phyloP scores from a whole-genome alignment of 1,140 invertebrate species.

The Zaprionus vittiger region DNA sequence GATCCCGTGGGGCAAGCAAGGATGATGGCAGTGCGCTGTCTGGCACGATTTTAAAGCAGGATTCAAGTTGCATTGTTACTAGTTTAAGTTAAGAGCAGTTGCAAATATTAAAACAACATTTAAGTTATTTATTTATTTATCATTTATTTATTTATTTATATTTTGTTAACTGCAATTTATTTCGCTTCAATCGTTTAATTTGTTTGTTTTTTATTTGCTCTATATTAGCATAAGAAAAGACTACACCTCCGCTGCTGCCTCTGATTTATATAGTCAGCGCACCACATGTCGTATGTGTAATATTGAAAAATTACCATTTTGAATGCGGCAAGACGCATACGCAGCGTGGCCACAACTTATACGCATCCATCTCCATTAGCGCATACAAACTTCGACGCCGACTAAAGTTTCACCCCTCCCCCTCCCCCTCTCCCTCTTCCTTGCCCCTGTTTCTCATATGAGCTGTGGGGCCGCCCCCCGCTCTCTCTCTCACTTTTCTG shows the following conservation, averaged over 20 bases:
- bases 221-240: neutral
- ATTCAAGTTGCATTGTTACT: neutral
- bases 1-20: slow-evolving; percentile 14
- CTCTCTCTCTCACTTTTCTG: neutral
- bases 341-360: slow-evolving; percentile 53
- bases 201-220: neutral
- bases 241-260: slow-evolving; percentile 6
- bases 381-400: slow-evolving; percentile 68
- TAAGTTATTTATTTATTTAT: neutral
- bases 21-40: neutral
- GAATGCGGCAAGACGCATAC: slow-evolving; percentile 61
- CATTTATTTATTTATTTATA: neutral
- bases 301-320: slow-evolving; percentile 74
- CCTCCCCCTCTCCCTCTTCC: neutral
- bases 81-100: no score
- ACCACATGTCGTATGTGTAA: slow-evolving; percentile 57
- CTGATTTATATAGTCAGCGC: slow-evolving; percentile 10
- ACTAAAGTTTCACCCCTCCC: slow-evolving; percentile 30
- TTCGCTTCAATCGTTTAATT: neutral
- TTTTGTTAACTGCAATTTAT: neutral
- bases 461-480: slow-evolving; percentile 16
- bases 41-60: neutral
- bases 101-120: neutral
- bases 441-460: slow-evolving; percentile 5
- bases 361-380: slow-evolving; percentile 76